Evolutionary conservation across 2,888 invertebrate species (phyloP).

Genomic region (Lysandra bellargus): DNA sequence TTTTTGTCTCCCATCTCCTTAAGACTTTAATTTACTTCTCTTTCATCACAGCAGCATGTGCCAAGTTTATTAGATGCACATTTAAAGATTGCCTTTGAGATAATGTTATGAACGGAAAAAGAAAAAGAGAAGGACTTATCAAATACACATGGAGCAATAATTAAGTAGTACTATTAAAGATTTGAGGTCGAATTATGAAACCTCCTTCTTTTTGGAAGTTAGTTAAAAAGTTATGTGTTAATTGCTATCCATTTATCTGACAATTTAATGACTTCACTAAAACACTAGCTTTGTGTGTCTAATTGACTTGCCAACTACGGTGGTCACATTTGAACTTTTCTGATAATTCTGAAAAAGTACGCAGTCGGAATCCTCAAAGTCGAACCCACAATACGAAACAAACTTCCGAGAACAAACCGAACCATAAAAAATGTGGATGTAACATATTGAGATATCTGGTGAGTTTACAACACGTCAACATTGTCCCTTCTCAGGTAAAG

Average conservation of each 20-base stretch:
- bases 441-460: constrained; percentile 72
- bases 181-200: too few species aligned
- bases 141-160: background rate
- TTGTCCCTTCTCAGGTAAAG: constrained; percentile 73
- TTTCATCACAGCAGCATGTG: background rate
- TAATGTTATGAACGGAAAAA: background rate
- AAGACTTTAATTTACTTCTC: constrained; percentile 27
- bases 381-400: constrained; percentile 40
- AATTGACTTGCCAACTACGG: background rate
- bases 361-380: constrained; percentile 11
- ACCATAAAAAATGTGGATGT: constrained; percentile 25
- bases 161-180: background rate
- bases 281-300: background rate
- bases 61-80: constrained; percentile 17
- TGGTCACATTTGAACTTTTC: background rate
- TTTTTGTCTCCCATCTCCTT: constrained; percentile 21
- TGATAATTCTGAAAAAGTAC: constrained; percentile 14
- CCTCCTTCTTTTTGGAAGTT: too few species aligned
- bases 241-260: background rate
- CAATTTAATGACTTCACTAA: background rate
- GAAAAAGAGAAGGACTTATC: background rate
- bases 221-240: background rate
- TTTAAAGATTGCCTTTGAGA: background rate
- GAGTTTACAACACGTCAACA: constrained; percentile 63
- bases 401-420: constrained; percentile 53